Conservation (phyloP, 2,113 vertebrate genomes). For the Falco punctatus region DNA sequence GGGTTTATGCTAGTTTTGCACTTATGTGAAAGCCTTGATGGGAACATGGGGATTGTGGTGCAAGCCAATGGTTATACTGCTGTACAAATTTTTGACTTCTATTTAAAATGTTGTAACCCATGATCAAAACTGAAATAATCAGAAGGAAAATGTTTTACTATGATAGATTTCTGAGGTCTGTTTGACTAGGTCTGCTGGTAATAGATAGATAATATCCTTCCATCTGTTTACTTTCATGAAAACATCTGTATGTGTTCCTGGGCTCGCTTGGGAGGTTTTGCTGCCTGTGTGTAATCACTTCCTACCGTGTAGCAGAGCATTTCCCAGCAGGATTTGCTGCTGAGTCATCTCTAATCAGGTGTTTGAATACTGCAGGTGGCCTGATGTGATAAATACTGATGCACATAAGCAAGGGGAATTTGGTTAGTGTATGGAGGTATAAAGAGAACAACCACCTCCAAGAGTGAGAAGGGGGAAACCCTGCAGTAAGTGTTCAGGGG, state of each 20-base stretch:
- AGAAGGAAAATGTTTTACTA: not conserved
- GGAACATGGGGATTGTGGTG: not conserved
- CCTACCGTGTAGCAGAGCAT: not conserved
- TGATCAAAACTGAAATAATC: not conserved
- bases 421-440: not conserved
- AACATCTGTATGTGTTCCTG: not conserved
- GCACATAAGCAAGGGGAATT: constrained; percentile 9
- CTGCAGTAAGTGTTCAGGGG: not conserved
- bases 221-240: not conserved
- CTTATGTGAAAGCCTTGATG: not conserved
- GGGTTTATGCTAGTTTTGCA: not conserved
- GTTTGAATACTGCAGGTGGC: constrained; percentile 1
- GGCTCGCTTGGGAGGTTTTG: not conserved
- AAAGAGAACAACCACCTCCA: not conserved
- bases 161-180: not conserved
- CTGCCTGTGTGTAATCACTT: not conserved
- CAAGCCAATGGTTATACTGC: not conserved
- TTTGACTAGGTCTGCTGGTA: not conserved
- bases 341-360: constrained; percentile 1
- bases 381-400: not conserved
- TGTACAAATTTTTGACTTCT: not conserved
- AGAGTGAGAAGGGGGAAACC: not conserved
- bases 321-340: not conserved
- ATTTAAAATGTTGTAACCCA: not conserved
- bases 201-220: not conserved